phyloP scores from a whole-genome alignment of 2,797 vertebrate genomes.

The Anas flavirostris region DNA sequence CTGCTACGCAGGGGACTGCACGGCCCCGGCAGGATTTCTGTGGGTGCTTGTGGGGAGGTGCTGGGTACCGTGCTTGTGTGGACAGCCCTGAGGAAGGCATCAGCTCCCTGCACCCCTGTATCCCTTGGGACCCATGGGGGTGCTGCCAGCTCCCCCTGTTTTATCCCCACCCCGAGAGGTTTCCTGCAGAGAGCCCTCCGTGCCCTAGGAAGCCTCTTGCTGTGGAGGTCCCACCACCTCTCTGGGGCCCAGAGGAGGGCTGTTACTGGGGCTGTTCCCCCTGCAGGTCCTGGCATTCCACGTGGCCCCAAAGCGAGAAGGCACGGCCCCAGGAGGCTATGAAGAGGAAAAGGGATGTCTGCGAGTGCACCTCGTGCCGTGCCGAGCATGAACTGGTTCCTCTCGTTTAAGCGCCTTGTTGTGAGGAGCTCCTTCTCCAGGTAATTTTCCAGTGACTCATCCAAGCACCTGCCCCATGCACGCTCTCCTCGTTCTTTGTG shows the following conservation, averaged over 20 bases:
- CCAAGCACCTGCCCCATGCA: neutral
- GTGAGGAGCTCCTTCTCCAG: neutral
- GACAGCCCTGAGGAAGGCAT: neutral
- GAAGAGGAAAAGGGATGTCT: neutral
- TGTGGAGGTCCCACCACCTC: neutral
- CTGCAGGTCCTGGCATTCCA: neutral
- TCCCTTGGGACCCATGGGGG: neutral
- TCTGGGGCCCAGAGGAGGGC: rapidly evolving
- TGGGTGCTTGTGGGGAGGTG: neutral
- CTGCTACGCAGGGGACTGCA: rapidly evolving
- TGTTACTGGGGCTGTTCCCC: neutral
- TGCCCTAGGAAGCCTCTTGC: neutral
- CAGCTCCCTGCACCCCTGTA: neutral
- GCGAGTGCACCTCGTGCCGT: rapidly evolving
- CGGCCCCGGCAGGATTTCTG: neutral
- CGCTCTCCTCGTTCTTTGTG: rapidly evolving
- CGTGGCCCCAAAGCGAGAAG: neutral
- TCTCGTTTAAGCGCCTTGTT: neutral
- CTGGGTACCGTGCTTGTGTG: rapidly evolving
- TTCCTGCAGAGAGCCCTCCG: neutral
- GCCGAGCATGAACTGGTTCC: neutral
- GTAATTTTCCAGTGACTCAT: neutral
- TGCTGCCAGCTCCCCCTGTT: neutral
- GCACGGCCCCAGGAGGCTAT: neutral
- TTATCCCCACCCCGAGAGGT: neutral